Percentiles rank a stretch among this genome's conserved stretches.
Evolutionary conservation across 2,113 vertebrate species (phyloP).

Genomic region (Vulpes ferrilata): DNA sequence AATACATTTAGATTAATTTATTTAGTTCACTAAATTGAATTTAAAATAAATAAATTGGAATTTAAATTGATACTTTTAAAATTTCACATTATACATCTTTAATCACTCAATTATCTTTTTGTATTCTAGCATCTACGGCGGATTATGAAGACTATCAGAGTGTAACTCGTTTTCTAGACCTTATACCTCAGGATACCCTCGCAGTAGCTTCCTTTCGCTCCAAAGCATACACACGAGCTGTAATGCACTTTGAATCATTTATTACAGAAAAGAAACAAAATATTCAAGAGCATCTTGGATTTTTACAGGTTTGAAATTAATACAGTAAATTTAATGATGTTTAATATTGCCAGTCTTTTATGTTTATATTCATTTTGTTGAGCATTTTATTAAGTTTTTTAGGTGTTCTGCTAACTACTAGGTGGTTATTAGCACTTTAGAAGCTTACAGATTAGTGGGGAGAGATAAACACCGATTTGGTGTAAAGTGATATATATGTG

Average conservation of each 20-base stretch:
- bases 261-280: slow-evolving; percentile 97
- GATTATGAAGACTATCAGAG: slow-evolving; percentile 94
- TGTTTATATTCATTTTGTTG: slow-evolving; percentile 39
- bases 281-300: slow-evolving; percentile 97
- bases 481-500: background rate
- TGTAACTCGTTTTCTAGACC: slow-evolving; percentile 94
- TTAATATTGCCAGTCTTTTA: background rate
- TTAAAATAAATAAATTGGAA: slow-evolving; percentile 8
- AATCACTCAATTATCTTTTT: slow-evolving; percentile 29
- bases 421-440: slow-evolving; percentile 7
- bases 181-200: slow-evolving; percentile 96
- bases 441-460: background rate
- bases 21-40: slow-evolving; percentile 30
- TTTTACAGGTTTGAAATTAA: slow-evolving; percentile 93
- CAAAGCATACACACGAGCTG: slow-evolving; percentile 97
- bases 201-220: slow-evolving; percentile 97
- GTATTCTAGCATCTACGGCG: slow-evolving; percentile 80
- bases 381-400: slow-evolving; percentile 43
- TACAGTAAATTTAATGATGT: slow-evolving; percentile 40
- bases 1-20: slow-evolving; percentile 28
- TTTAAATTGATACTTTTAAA: background rate
- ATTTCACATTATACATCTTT: background rate
- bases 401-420: background rate
- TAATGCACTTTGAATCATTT: slow-evolving; percentile 99
- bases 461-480: background rate